Evolutionary conservation across 2,888 invertebrate species (phyloP).

Genomic region (Dasypolia templi): DNA sequence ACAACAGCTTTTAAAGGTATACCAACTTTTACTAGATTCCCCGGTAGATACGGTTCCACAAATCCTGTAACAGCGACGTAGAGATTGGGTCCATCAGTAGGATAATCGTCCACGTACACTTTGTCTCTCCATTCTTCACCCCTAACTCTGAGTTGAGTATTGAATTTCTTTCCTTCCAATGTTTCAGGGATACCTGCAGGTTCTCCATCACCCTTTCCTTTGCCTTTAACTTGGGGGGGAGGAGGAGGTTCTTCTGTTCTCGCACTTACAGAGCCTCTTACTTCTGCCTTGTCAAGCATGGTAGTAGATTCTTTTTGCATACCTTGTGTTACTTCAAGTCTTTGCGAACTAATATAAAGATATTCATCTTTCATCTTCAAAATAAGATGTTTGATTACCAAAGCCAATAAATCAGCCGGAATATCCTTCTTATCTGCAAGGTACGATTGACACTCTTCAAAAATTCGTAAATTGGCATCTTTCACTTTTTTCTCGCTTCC

Average conservation of each 20-base stretch:
- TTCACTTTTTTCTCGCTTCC: conserved; percentile 85
- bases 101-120: conserved; percentile 89
- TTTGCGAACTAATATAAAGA: conserved; percentile 82
- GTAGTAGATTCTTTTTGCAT: conserved; percentile 81
- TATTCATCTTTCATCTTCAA: conserved; percentile 87
- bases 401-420: conserved; percentile 82
- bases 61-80: conserved; percentile 90
- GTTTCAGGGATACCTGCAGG: not conserved
- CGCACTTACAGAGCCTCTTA: conserved; percentile 77
- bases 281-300: conserved; percentile 81
- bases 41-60: conserved; percentile 78
- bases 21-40: conserved; percentile 80
- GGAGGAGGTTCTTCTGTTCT: conserved; percentile 60
- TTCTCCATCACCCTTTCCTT: conserved; percentile 72
- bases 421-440: conserved; percentile 84
- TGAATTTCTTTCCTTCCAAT: conserved; percentile 83
- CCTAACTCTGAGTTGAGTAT: conserved; percentile 85
- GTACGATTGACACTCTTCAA: conserved; percentile 84
- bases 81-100: conserved; percentile 88
- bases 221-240: conserved; percentile 66
- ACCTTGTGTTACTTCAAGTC: conserved; percentile 81
- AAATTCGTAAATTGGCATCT: conserved; percentile 82
- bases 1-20: conserved; percentile 83
- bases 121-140: conserved; percentile 90
- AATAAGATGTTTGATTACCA: conserved; percentile 85